Conservation (phyloP, 2,888 invertebrate species). For the Trichopria drosophilae region DNA sequence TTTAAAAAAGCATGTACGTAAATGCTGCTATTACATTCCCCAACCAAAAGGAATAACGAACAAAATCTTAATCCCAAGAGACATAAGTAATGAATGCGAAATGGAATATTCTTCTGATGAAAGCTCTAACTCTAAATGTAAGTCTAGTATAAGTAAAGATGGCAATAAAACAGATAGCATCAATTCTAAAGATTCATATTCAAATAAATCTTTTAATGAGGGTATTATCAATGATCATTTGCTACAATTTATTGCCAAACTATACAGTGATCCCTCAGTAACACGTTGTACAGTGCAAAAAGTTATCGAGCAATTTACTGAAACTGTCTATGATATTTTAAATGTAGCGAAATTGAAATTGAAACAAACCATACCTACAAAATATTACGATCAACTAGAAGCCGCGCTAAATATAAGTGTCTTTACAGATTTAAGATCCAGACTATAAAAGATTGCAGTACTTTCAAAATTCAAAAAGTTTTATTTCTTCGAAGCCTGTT, state of each 20-base stretch:
- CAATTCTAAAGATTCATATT: too few species aligned
- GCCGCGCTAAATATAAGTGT: background rate
- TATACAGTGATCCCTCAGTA: constrained; percentile 14
- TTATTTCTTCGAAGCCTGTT: background rate
- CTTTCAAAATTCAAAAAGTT: background rate
- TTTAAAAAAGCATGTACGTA: background rate
- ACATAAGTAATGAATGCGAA: too few species aligned
- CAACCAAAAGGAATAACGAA: too few species aligned
- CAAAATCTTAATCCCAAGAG: too few species aligned
- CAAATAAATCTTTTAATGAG: too few species aligned
- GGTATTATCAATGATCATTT: background rate
- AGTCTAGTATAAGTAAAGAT: too few species aligned
- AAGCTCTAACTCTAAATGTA: too few species aligned
- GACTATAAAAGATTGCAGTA: constrained; percentile 4
- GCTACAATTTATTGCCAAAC: constrained; percentile 16
- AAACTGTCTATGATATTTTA: constrained; percentile 3
- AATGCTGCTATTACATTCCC: too few species aligned
- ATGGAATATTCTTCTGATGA: too few species aligned
- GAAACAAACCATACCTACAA: too few species aligned
- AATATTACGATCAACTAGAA: too few species aligned
- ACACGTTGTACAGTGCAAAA: constrained; percentile 12
- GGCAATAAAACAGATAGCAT: too few species aligned
- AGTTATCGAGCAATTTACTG: constrained; percentile 7
- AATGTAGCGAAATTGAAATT: constrained; percentile 4
- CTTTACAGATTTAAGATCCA: background rate